A percentile compares a stretch with the other conserved stretches of the same genome.
Evolutionary conservation across 2,888 invertebrate genomes (phyloP).

Genomic region (Acronicta aceris): DNA sequence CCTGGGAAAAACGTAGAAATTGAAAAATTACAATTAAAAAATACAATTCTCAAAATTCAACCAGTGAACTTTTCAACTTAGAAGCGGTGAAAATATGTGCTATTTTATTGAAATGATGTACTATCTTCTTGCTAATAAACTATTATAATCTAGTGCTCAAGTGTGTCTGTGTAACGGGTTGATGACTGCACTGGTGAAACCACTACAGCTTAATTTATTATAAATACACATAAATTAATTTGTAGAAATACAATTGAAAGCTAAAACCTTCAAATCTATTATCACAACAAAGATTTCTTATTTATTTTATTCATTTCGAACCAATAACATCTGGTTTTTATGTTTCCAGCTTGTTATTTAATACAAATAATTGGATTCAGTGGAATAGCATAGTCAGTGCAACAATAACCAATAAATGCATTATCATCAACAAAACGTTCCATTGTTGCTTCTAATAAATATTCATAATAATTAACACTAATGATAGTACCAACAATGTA

Average conservation of each 20-base stretch:
- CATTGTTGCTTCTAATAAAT: slow-evolving; percentile 67
- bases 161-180: too few species aligned
- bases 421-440: slow-evolving; percentile 22
- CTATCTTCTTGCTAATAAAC: neutral
- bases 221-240: too few species aligned
- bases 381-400: slow-evolving; percentile 17
- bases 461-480: slow-evolving; percentile 69
- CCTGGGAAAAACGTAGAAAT: too few species aligned
- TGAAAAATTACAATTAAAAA: too few species aligned
- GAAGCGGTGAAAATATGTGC: too few species aligned
- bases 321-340: slow-evolving; percentile 7
- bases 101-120: too few species aligned
- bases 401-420: slow-evolving; percentile 32
- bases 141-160: neutral
- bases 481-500: slow-evolving; percentile 72
- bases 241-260: neutral
- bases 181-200: too few species aligned
- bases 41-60: too few species aligned
- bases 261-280: slow-evolving; percentile 3
- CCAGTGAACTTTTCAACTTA: too few species aligned
- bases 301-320: slow-evolving; percentile 3
- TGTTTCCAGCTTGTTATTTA: slow-evolving; percentile 11
- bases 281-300: neutral
- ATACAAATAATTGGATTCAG: neutral
- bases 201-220: too few species aligned